Evolutionary conservation across 37 sponge, comb jelly and placozoan species (phyloP).

Genomic region (Cliona cf. orientalis): DNA sequence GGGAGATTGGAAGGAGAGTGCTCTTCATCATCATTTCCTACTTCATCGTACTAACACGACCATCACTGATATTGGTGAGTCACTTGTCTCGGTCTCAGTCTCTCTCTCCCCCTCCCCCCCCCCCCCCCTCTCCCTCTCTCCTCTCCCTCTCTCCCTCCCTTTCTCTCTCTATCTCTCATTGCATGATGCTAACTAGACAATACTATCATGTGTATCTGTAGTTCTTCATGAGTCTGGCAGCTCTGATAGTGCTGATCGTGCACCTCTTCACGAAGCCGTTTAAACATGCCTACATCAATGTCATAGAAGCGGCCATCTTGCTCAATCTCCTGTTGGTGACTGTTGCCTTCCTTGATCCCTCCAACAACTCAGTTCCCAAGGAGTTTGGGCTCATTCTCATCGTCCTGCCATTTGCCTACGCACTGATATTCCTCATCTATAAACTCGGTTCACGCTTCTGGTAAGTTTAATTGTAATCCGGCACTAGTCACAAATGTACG

Average conservation of each 20-base stretch:
- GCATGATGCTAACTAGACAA: too few species aligned
- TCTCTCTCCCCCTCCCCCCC: not conserved
- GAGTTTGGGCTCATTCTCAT: constrained; percentile 47
- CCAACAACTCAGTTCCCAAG: constrained; percentile 40
- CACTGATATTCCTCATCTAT: too few species aligned
- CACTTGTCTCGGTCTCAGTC: not conserved
- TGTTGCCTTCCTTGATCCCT: constrained; percentile 62
- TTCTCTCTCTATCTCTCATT: not conserved
- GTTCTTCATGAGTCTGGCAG: constrained; percentile 69
- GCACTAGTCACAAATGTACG: too few species aligned
- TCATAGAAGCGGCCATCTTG: constrained; percentile 72
- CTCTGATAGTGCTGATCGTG: constrained; percentile 56
- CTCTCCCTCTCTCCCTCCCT: not conserved
- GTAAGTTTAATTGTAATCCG: too few species aligned
- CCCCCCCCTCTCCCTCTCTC: not conserved
- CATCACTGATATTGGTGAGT: constrained; percentile 78
- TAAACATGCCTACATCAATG: constrained; percentile 56
- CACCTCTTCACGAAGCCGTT: constrained; percentile 76
- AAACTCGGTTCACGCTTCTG: too few species aligned
- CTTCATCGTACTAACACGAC: constrained; percentile 50
- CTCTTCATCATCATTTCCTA: constrained; percentile 59
- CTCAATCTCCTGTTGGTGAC: constrained; percentile 69
- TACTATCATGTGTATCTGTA: not conserved
- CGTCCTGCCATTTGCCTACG: constrained; percentile 70
- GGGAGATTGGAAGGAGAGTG: constrained; percentile 78